A percentile compares a stretch with the other conserved stretches of the same genome.
phyloP scores from a whole-genome alignment of 2,888 invertebrate genomes.

The Lithophane ornitopus region DNA sequence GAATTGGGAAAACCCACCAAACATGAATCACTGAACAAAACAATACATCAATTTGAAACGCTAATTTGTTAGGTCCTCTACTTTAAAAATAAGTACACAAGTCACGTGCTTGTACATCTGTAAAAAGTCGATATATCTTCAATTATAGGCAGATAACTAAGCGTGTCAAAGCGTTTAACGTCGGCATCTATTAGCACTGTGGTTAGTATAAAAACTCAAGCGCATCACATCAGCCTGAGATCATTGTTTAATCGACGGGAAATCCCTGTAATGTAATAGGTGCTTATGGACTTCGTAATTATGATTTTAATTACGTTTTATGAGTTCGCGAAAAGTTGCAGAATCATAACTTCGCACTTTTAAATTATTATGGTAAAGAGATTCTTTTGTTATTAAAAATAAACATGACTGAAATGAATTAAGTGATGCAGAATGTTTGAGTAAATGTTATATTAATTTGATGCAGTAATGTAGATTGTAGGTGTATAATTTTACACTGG shows the following conservation, averaged over 20 bases:
- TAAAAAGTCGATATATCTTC: constrained; percentile 34
- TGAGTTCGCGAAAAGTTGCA: constrained; percentile 38
- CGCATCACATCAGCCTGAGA: constrained; percentile 64
- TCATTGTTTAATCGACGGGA: constrained; percentile 71
- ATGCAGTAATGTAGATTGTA: background rate
- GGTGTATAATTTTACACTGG: background rate
- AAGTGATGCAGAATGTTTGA: background rate
- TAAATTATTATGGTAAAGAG: background rate
- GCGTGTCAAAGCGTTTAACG: constrained; percentile 60
- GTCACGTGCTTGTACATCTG: constrained; percentile 34
- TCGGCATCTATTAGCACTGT: constrained; percentile 48
- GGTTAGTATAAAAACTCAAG: constrained; percentile 59
- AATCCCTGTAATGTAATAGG: constrained; percentile 60
- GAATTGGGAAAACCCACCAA: constrained; percentile 20
- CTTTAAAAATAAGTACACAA: constrained; percentile 15
- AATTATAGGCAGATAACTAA: constrained; percentile 35
- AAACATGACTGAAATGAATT: constrained; percentile 22
- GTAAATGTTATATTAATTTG: background rate
- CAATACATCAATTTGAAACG: constrained; percentile 42
- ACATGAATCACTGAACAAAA: constrained; percentile 49
- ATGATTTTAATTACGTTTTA: constrained; percentile 61
- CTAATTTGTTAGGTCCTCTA: constrained; percentile 35
- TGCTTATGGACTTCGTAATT: constrained; percentile 58
- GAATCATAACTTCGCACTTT: constrained; percentile 28
- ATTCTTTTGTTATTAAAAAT: constrained; percentile 36